Evolutionary conservation across 2,113 vertebrate species (phyloP), one percentile per base, ranked within the genome.

Genomic region (Puma concolor): DNA sequence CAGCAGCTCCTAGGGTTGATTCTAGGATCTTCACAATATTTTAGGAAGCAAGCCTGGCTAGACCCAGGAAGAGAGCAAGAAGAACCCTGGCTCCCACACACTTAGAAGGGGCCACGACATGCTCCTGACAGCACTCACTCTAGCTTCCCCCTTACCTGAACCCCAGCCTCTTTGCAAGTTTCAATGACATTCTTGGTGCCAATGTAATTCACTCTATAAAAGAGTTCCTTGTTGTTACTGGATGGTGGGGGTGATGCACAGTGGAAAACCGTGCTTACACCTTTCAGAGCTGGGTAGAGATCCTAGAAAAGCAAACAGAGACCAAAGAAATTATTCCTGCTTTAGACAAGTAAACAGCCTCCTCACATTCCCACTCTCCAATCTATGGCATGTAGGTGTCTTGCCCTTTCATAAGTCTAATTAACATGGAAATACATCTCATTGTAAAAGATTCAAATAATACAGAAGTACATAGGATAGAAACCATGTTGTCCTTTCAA

Each of bases 191-290:
- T 99, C 93, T 98, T 98, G 33, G 99, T 99, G 50, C 99, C 99
- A 93, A 98, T 50, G 44, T 99, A 99, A 93, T 99, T 99, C 95
- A 99, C 99, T 91, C 92, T 99, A 86, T 99, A 99, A 96, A 99
- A 99, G 6, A 99, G 99, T 0, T 98, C 98, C 10, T 98, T 99
- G 98, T 99, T 98, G 97, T 99, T 99, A 52, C 99, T 99, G 66
- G 98, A 99, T 19, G 99, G 99, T 0, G 99, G 98, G n/a, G 99
- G 99, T 0, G 99, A 99, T 0, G 99, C 99, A 9, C 99, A 99
- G 95, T 99, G 99, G 98, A 99, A 99, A 48, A 99, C 99, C 81
- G 99, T 92, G 1, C 98, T 99, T 74, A 99, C 99, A 0, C 99
- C 99, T 92, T 99, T 98, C 92, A 99, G 95, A 71, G 99, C 99